Base-by-base conservation (phyloP, 2,113 vertebrate species). In the Psettodes erumei region DNA sequence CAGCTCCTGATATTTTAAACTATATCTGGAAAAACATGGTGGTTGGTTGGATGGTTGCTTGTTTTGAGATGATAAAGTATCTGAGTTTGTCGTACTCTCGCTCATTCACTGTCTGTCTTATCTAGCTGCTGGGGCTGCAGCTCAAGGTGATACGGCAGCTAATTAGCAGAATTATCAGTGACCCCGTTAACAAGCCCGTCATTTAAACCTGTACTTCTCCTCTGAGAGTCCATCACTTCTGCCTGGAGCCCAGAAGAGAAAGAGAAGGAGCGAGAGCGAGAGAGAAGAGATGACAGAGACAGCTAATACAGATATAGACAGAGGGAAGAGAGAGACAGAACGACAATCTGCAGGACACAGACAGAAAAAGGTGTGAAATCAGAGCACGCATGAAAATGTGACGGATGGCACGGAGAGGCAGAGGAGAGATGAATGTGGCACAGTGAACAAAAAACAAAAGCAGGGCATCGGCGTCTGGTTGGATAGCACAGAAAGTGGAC, bases 111-210 rank as follows among this genome's bases (percentile, higher is more conserved):
- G 65, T 63, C 70, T 71, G 48, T 53, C 54, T 83, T 69, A 78
- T 85, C 86, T 79, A 16, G 75, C 85, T 77, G 73, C 82, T 76
- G 86, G 78, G 85, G 79, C 83, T 0, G n/a, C 82, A 86, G 89
- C 87, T 92, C 77, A 87, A 86, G 88, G 88, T 93, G 89, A 90
- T 89, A 82, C 37, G 68, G 77, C 83, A 82, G 84, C 89, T 89
- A 93, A 92, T 90, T 91, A 92, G 88, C 82, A 56, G 86, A 90
- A 90, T 93, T 88, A 90, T 90, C 85, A 89, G 85, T 88, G 90
- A 91, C 90, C 88, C 81, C 66, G 81, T 91, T 93, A 90, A 91
- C 86, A 78, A 91, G 84, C 76, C 70, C 78, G 76, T 88, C 83
- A 84, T 90, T 91, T 91, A 89, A 90, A 90, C 72, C 82, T 77